phyloP scores from a whole-genome alignment of 30 jellyfish, hydroid and myxozoan species.

The Hydractinia echinata region DNA sequence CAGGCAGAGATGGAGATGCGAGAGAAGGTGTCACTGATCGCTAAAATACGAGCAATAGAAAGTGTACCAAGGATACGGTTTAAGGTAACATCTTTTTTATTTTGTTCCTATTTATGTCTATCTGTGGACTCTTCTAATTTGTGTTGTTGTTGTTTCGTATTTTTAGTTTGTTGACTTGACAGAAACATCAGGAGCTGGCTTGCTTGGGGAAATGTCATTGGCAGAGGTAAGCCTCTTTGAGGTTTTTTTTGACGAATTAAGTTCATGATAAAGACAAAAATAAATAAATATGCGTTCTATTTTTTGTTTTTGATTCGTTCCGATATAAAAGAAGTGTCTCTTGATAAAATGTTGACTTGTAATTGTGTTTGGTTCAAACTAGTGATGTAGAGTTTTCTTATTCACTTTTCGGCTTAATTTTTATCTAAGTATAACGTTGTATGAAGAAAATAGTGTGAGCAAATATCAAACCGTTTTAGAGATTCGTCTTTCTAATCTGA shows the following conservation, averaged over 20 bases:
- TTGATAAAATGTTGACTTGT: not conserved
- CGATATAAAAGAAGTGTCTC: not conserved
- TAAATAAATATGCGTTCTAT: not conserved
- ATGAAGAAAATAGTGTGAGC: too few species aligned
- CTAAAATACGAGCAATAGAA: constrained; percentile 90
- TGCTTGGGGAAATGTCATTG: constrained; percentile 96
- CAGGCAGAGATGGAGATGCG: constrained; percentile 96
- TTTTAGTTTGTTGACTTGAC: constrained; percentile 80
- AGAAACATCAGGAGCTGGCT: constrained; percentile 91
- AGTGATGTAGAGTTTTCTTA: too few species aligned
- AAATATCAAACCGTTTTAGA: too few species aligned
- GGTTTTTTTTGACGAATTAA: not conserved
- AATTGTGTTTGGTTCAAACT: not conserved
- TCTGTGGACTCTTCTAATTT: not conserved
- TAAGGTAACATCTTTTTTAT: constrained; percentile 39
- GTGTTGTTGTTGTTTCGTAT: not conserved
- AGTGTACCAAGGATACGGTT: constrained; percentile 86
- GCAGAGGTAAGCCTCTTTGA: constrained; percentile 52
- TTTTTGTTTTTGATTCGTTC: not conserved
- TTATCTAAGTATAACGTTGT: too few species aligned
- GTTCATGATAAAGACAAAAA: not conserved
- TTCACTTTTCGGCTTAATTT: too few species aligned
- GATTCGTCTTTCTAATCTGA: too few species aligned
- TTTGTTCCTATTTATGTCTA: not conserved
- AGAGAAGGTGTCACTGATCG: constrained; percentile 81